A percentile compares a stretch with the other conserved stretches of the same genome.
Evolutionary conservation across 2,797 vertebrate genomes (phyloP).

Genomic region (Ceyx erithaca): DNA sequence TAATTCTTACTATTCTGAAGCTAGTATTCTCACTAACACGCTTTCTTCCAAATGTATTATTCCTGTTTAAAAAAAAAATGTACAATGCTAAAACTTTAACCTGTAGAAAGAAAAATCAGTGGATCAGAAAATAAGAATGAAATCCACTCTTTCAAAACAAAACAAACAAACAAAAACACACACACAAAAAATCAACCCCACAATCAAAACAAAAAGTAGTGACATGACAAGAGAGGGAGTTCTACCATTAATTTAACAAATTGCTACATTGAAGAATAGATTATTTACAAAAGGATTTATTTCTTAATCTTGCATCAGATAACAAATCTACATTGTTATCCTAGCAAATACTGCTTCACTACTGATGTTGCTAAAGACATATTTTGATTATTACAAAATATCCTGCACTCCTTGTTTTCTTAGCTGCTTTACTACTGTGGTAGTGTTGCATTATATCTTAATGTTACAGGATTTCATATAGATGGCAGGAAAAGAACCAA

Average conservation of each 20-base stretch:
- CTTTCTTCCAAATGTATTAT: neutral
- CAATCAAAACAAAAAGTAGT: neutral
- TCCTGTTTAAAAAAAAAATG: neutral
- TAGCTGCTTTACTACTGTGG: neutral
- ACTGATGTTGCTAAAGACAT: neutral
- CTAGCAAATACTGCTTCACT: neutral
- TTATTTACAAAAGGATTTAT: neutral
- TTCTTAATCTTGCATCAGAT: neutral
- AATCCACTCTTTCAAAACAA: neutral
- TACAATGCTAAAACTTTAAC: neutral
- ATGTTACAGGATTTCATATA: neutral
- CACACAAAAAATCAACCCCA: too few species aligned
- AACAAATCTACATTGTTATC: neutral
- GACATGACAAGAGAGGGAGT: neutral
- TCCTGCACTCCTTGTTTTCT: neutral
- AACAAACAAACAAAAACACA: neutral
- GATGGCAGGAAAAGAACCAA: neutral
- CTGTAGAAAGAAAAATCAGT: neutral
- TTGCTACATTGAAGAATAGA: neutral
- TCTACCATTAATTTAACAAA: neutral
- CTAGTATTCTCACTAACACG: neutral
- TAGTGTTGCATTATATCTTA: neutral
- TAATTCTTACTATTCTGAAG: neutral
- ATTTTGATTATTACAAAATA: neutral
- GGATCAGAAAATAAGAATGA: neutral